Base-by-base conservation (phyloP, 2,797 vertebrate genomes). In the Coregonus ussuriensis region DNA sequence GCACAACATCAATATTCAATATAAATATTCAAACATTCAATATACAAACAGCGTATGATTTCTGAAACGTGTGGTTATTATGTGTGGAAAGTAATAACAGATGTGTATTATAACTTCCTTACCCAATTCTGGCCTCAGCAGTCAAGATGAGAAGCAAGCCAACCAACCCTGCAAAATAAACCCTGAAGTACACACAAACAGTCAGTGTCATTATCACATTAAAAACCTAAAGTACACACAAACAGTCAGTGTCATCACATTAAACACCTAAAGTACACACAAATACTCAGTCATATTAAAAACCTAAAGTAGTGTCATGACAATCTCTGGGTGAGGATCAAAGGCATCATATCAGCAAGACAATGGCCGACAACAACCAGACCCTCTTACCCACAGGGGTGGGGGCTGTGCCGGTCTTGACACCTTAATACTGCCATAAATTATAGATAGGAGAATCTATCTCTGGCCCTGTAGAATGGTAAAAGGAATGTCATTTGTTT, bases 121-220 rank as follows among this genome's bases (percentile, higher is more conserved):
- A 95, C 94, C 94, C 94, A 76, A 94, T 62, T 83, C 70, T 82
- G 77, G 91, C 93, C 31, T 94, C 91, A 37, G 86, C 85, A 75
- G 89, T 89, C 14, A 93, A 47, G 59, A 85, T 70, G 77, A 94
- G 77, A 80, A 94, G 78, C 73, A 92, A 79, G 35, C 88, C 88
- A 68, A 89, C 33, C 18, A 92, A 70, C 51, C 79, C 92, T 79
- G 87, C 59, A 71, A 92, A 47, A 76, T 14, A 87, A 70, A 90
- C 85, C 94, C 94, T 95, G 83, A 66, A 79, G 74, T 16, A 75
- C 71, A 80, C 5, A 18, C 21, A 29, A 13, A 87, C 3, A 86
- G 68, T 77, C 78, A 68, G 7, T 66, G 31, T 33, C 31, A 33
- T 25, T 25, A 25, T 33, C 31, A 33, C 31, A 37, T 68, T 15